Evolutionary conservation across 2,797 vertebrate species (phyloP).

Genomic region (Sebastes alutus): DNA sequence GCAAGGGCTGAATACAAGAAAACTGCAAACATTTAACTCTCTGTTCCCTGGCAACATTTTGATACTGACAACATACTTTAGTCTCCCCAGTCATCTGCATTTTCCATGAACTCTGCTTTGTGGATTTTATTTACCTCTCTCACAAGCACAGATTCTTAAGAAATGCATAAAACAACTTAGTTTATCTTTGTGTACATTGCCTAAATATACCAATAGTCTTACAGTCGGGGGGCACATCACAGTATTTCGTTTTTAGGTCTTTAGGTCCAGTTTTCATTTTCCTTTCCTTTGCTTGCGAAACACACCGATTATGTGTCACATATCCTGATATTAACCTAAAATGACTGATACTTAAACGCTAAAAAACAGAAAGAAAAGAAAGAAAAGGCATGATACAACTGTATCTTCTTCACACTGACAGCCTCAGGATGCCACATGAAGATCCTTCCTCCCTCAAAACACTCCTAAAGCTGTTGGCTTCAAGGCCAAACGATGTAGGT

Average conservation of each 20-base stretch:
- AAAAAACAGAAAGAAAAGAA: no score
- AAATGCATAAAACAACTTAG: neutral
- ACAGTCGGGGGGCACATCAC: neutral
- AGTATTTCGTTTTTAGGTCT: neutral
- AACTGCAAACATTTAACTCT: conserved; percentile 39
- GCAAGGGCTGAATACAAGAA: neutral
- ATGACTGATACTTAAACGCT: rapidly evolving
- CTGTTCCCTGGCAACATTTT: neutral
- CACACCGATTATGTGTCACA: neutral
- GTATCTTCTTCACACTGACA: neutral
- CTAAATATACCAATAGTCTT: neutral
- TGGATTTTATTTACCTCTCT: neutral
- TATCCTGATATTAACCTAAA: neutral
- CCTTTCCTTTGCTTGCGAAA: neutral
- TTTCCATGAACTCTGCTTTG: neutral
- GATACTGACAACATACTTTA: neutral
- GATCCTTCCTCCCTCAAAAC: neutral
- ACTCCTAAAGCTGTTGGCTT: neutral
- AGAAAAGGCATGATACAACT: neutral
- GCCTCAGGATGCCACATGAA: neutral
- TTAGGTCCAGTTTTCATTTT: neutral
- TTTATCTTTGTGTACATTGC: neutral
- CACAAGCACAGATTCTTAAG: neutral
- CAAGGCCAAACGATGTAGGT: conserved; percentile 5
- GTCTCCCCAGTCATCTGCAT: neutral